A percentile compares a stretch with the other conserved stretches of the same genome.
phyloP scores from a whole-genome alignment of 1,140 invertebrate species.

The Bombus polaris region DNA sequence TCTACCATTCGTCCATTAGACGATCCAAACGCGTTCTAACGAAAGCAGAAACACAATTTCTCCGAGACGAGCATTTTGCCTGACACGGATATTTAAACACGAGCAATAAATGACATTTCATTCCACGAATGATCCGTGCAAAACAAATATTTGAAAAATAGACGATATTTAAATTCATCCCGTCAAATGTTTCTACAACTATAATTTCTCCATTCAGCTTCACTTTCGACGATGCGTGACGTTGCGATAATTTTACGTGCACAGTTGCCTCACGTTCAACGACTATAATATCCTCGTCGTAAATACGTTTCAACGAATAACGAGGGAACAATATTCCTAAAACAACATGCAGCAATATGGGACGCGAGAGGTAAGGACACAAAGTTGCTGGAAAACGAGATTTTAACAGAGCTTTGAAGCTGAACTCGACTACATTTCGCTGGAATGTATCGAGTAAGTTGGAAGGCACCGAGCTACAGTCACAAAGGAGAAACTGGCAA shows the following conservation, averaged over 20 bases:
- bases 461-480: not conserved
- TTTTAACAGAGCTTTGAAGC: constrained; percentile 1
- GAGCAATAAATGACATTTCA: not conserved
- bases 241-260: not conserved
- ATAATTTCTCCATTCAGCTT: not conserved
- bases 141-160: not conserved
- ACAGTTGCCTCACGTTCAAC: not conserved
- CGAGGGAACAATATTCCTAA: not conserved
- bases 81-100: not conserved
- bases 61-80: not conserved
- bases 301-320: not conserved
- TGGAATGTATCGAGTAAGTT: too few species aligned
- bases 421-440: not conserved
- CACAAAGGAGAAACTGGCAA: constrained; percentile 45
- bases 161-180: too few species aligned
- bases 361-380: not conserved
- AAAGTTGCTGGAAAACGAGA: not conserved
- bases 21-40: not conserved
- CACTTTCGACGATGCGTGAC: not conserved
- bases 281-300: not conserved
- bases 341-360: not conserved
- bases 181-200: not conserved
- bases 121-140: not conserved
- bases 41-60: not conserved
- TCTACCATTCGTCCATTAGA: too few species aligned